phyloP scores from a whole-genome alignment of 2,797 vertebrate species.

The Betta splendens region DNA sequence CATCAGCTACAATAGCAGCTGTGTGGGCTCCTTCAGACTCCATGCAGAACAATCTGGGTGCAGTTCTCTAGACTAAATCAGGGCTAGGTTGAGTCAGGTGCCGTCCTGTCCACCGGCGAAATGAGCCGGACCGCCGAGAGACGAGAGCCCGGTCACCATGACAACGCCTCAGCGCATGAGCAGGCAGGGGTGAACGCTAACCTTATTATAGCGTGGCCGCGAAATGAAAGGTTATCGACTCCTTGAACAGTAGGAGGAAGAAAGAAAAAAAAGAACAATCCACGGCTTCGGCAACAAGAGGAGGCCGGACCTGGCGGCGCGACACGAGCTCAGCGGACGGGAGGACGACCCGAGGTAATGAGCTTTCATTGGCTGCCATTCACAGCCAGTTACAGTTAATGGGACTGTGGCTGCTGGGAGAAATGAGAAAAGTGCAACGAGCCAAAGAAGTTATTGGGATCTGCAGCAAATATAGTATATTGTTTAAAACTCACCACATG shows the following conservation, averaged over 20 bases:
- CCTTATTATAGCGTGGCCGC: conserved; percentile 50
- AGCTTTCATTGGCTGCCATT: conserved; percentile 6
- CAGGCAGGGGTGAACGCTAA: conserved; percentile 42
- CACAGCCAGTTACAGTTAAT: conserved; percentile 22
- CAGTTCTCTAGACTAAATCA: conserved; percentile 15
- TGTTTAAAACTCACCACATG: no score
- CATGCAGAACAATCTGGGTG: neutral
- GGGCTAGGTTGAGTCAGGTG: conserved; percentile 15
- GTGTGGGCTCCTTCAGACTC: neutral
- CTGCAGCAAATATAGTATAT: no score
- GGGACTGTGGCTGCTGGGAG: conserved; percentile 10
- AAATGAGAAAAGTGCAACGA: no score
- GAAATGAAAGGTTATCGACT: conserved; percentile 63
- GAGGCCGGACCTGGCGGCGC: neutral
- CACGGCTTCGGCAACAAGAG: neutral
- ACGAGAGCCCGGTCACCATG: conserved; percentile 59
- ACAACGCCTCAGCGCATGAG: conserved; percentile 47
- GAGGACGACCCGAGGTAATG: conserved; percentile 27
- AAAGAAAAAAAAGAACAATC: neutral
- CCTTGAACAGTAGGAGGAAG: conserved; percentile 21
- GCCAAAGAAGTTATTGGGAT: no score
- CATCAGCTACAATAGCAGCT: neutral
- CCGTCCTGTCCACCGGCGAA: conserved; percentile 13
- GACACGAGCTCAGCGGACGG: conserved; percentile 16
- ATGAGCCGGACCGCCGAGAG: conserved; percentile 49